Base-by-base conservation (phyloP, 2,888 invertebrate genomes). In the Meta bourneti region DNA sequence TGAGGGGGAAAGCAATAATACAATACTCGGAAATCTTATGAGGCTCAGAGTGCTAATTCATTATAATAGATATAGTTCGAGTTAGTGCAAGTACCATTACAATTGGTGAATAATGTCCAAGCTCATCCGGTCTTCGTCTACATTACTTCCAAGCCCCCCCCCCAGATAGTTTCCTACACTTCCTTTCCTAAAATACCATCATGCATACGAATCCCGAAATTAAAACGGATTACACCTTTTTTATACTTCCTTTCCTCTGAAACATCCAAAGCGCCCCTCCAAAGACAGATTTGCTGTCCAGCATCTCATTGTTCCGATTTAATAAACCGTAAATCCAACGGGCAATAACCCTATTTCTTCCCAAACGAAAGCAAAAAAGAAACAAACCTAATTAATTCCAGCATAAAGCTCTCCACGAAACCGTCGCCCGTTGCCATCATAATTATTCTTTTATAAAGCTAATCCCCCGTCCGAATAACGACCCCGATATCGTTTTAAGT, bases 361-460 rank as follows among this genome's bases (percentile, higher is more conserved):
- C 16, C 61, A 11, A 11, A 16, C 61, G 34, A 72, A 8, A 72
- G 1, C 79, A 79, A 9, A 34, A 11, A 8, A 7, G 0, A 70
- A 78, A 78, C 20, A 52, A 86, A 16, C 49, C 75, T 70, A 86
- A 86, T 86, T 86, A 77, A 77, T 77, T 69, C 61, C 69, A 69
- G 69, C 54, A 49, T 78, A 20, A 51, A 86, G 16, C 19, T 84
- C 54, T 51, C 74, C 78, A 78, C 70, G 20, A 61, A 70, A 49
- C 49, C 19, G 6, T 34, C 52, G 75, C 34, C 34, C 34, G 7
- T 19, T 49, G 19, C 48, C 54, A 19, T 54, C 61, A 70, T 86
- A 86, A 86, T 86, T 78, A 86, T 86, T 86, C 85, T 86, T 86
- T 78, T 86, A 86, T 86, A 86, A 77, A n/a, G 61, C 78, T 78